Evolutionary conservation across 2,888 invertebrate species (phyloP).

Genomic region (Mythimna albipuncta): DNA sequence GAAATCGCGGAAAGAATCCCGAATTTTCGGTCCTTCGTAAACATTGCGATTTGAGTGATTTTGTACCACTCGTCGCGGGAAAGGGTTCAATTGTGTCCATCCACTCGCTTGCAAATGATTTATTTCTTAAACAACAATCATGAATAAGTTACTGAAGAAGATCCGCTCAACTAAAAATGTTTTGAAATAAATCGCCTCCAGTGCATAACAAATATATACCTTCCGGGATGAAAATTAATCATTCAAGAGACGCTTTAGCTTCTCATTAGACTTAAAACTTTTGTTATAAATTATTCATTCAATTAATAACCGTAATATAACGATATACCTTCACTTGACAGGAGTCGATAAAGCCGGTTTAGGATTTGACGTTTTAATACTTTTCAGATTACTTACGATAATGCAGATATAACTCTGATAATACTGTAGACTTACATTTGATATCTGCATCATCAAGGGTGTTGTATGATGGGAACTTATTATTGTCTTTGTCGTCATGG

Average conservation of each 20-base stretch:
- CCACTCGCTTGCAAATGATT: constrained; percentile 21
- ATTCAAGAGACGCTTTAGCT: constrained; percentile 57
- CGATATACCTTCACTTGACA: constrained; percentile 15
- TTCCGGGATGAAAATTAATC: constrained; percentile 34
- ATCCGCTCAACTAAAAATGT: constrained; percentile 1
- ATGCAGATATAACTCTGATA: background rate
- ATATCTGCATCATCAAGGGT: background rate
- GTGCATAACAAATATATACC: constrained; percentile 20
- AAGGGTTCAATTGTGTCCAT: constrained; percentile 21
- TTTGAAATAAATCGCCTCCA: constrained; percentile 10
- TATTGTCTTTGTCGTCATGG: background rate
- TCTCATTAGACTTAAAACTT: constrained; percentile 71
- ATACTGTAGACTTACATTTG: background rate
- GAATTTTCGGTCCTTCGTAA: constrained; percentile 18
- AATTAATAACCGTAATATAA: constrained; percentile 47
- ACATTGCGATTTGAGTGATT: constrained; percentile 16
- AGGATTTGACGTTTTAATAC: constrained; percentile 22
- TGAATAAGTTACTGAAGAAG: background rate
- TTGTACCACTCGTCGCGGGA: constrained; percentile 19
- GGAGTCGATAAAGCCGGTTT: constrained; percentile 10
- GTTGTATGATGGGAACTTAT: background rate
- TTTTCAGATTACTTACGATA: background rate
- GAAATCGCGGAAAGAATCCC: constrained; percentile 20
- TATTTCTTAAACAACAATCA: constrained; percentile 22
- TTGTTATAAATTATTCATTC: constrained; percentile 57